phyloP scores from a whole-genome alignment of 2,113 vertebrate species.

The Poeciliopsis prolifica region DNA sequence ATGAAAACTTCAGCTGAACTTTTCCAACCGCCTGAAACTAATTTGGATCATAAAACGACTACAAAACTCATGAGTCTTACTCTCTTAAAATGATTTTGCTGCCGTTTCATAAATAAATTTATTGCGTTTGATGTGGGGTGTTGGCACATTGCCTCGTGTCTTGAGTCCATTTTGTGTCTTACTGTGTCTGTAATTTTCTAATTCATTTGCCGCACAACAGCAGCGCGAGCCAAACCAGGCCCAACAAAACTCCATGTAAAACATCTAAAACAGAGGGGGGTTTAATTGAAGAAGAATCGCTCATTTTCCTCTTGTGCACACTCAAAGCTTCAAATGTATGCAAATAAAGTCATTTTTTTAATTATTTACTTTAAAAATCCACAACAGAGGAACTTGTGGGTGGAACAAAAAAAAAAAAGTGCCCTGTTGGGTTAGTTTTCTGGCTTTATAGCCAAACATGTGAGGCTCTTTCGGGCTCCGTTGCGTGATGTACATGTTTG shows the following conservation, averaged over 20 bases:
- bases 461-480: constrained; percentile 25
- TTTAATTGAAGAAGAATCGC: constrained; percentile 49
- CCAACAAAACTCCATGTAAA: constrained; percentile 21
- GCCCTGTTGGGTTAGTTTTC: constrained; percentile 21
- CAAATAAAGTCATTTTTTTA: constrained; percentile 42
- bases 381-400: constrained; percentile 21
- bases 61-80: not conserved
- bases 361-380: constrained; percentile 39
- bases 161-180: constrained; percentile 45
- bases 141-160: constrained; percentile 25
- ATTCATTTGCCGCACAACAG: constrained; percentile 45
- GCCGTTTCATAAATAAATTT: constrained; percentile 42
- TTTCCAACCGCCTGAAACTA: not conserved
- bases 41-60: constrained; percentile 20
- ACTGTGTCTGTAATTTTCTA: constrained; percentile 41
- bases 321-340: constrained; percentile 37
- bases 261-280: not conserved
- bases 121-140: constrained; percentile 42
- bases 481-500: constrained; percentile 28
- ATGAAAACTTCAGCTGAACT: not conserved
- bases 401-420: constrained; percentile 24
- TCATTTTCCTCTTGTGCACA: constrained; percentile 46
- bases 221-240: constrained; percentile 22
- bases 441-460: constrained; percentile 29
- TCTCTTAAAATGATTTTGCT: constrained; percentile 17